Evolutionary conservation across 2,797 vertebrate species (phyloP).

Genomic region (Microctenopoma lineatum): DNA sequence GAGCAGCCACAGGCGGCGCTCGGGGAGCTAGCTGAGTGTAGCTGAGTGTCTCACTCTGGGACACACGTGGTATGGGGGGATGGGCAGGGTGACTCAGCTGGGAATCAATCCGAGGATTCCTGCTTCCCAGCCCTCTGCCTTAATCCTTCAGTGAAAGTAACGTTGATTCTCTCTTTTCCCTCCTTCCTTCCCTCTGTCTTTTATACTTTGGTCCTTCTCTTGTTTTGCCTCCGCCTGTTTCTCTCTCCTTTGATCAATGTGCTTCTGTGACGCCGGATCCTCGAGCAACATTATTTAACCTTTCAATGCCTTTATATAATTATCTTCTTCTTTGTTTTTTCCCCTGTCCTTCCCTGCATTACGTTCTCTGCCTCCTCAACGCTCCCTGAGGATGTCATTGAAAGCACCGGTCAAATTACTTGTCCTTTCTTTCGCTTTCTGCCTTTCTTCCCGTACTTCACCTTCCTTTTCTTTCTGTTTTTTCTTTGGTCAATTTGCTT

Average conservation of each 20-base stretch:
- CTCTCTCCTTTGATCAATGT: slow-evolving; percentile 24
- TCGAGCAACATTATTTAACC: slow-evolving; percentile 46
- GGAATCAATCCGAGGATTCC: no score
- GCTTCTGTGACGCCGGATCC: slow-evolving; percentile 22
- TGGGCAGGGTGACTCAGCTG: no score
- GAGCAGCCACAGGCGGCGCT: no score
- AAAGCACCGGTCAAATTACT: slow-evolving; percentile 52
- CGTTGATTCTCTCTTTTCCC: slow-evolving; percentile 5
- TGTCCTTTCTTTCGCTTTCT: slow-evolving; percentile 35
- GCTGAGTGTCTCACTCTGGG: no score
- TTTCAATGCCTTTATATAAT: slow-evolving; percentile 39
- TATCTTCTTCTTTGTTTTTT: slow-evolving; percentile 3
- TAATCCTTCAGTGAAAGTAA: slow-evolving; percentile 61
- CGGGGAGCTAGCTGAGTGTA: no score
- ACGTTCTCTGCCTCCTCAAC: slow-evolving; percentile 18
- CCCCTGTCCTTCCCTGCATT: slow-evolving; percentile 5
- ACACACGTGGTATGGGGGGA: no score
- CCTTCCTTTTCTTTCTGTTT: slow-evolving; percentile 29
- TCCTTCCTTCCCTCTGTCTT: slow-evolving; percentile 21
- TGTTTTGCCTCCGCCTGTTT: slow-evolving; percentile 20
- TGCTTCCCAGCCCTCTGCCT: neutral
- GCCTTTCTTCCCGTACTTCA: slow-evolving; percentile 25
- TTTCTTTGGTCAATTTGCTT: slow-evolving; percentile 40
- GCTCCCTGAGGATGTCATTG: slow-evolving; percentile 45
- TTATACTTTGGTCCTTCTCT: slow-evolving; percentile 22